Conservation (phyloP, 1,140 invertebrate genomes). For the Epicauta chinensis region DNA sequence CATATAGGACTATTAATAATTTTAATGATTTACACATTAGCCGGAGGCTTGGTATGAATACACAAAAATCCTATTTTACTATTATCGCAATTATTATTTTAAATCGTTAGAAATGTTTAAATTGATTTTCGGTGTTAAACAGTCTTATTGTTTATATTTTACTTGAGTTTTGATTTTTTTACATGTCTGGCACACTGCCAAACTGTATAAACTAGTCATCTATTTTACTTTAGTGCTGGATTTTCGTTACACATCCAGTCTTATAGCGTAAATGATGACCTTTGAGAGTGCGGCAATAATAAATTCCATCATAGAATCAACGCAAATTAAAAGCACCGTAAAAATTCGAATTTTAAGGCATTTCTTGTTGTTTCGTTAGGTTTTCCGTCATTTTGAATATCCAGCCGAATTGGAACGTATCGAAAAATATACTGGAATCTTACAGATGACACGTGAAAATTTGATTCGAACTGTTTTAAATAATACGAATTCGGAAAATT, state of each 20-base stretch:
- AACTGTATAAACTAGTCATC: not conserved
- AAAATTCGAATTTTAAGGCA: not conserved
- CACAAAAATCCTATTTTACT: not conserved
- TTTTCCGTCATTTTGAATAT: conserved; percentile 66
- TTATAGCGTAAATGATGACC: too few species aligned
- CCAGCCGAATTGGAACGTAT: conserved; percentile 55
- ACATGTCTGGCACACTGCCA: not conserved
- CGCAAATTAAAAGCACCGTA: not conserved
- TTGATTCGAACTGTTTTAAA: conserved; percentile 52
- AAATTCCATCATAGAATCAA: too few species aligned
- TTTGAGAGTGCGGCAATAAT: too few species aligned
- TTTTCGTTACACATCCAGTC: too few species aligned
- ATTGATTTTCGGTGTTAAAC: not conserved
- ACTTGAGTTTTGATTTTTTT: not conserved
- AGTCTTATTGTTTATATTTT: not conserved
- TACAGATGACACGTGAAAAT: conserved; percentile 45
- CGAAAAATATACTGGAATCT: conserved; percentile 27
- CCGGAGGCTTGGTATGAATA: conserved; percentile 65
- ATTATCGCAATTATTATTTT: not conserved
- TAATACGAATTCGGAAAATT: conserved; percentile 50
- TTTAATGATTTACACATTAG: conserved; percentile 64
- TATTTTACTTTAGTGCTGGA: too few species aligned
- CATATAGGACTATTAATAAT: conserved; percentile 64
- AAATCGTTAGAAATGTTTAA: not conserved
- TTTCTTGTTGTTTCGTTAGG: conserved; percentile 45